These are phyloP conservation scores for Trachops cirrhosus DNA, from an alignment of 2,797 vertebrate genomes.

Conservation along the genomic window DNA sequence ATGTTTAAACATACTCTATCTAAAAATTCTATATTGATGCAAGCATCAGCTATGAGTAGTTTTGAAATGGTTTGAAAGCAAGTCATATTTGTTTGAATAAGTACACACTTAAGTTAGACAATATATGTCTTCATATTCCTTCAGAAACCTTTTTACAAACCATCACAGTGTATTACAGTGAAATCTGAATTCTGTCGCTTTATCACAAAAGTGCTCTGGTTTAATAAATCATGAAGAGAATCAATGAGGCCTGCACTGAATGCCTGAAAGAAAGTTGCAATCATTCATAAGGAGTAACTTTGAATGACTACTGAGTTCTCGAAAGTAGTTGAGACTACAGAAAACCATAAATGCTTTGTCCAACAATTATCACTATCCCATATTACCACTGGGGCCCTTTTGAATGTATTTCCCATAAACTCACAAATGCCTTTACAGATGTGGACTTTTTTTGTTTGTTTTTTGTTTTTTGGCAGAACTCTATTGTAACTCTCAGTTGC, in stretches of 20 bases:
- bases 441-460: conserved; percentile 41
- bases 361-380: neutral
- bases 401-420: conserved; percentile 61
- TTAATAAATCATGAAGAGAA: conserved; percentile 59
- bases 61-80: conserved; percentile 43
- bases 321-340: conserved; percentile 21
- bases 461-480: conserved; percentile 62
- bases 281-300: conserved; percentile 56
- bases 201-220: conserved; percentile 16
- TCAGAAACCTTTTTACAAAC: conserved; percentile 50
- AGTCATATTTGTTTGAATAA: conserved; percentile 41
- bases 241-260: conserved; percentile 29
- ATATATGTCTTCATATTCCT: conserved; percentile 42
- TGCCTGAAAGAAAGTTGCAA: conserved; percentile 31
- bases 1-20: neutral
- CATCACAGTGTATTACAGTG: conserved; percentile 38
- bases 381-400: neutral
- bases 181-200: conserved; percentile 57
- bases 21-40: neutral
- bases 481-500: conserved; percentile 34
- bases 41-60: neutral
- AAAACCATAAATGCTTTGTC: conserved; percentile 48
- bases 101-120: conserved; percentile 17
- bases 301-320: conserved; percentile 44
- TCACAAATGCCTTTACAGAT: conserved; percentile 18